Evolutionary conservation across 2,888 invertebrate genomes (phyloP), one percentile per base, ranked within the genome.

Genomic region (Crioceris asparagi): DNA sequence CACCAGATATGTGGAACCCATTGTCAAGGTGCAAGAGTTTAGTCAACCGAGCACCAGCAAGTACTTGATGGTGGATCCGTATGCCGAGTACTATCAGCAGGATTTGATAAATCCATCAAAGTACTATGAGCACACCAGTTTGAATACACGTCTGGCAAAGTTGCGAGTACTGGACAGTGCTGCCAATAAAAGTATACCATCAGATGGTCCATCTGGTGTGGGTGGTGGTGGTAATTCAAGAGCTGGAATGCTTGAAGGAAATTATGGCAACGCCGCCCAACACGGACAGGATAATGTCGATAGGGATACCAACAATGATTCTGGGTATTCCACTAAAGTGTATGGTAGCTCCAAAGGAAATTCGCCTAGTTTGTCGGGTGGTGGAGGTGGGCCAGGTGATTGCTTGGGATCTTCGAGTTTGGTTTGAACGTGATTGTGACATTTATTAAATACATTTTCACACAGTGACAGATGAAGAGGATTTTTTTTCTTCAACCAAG

Each of bases 261-360:
- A 39, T 34, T 17, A 26, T 25, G 31, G 11, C 11, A 16, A n/a
- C n/a, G n/a, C n/a, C n/a, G n/a, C 12, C 32, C 40, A 39, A 29
- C 45, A 46, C 23, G n/a, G n/a, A n/a, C 57, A 57, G 30, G 62
- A 64, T 36, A 58, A 52, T 4, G 55, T 70, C 1, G 77, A 77
- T 48, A 62, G 77, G 35, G 80, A 80, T 51, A 76, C 77, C 1
- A 85, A 81, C 57, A 84, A 85, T 47, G 87, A 88, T 62, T 86
- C 86, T 1, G 87, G 87, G 1, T 87, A 87, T 60, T 84, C 84
- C 52, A 85, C 85, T 25, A 80, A 83, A 55, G 79, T 83, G 49
- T 83, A 83, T 47, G 82, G 81, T 1, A 82, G 82, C 47, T 80
- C 81, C 5, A 79, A 82, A 54, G 81, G 83, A 1, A 79, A 83